Evolutionary conservation across 2,888 invertebrate genomes (phyloP).

Genomic region (Pristionchus entomophagus): DNA sequence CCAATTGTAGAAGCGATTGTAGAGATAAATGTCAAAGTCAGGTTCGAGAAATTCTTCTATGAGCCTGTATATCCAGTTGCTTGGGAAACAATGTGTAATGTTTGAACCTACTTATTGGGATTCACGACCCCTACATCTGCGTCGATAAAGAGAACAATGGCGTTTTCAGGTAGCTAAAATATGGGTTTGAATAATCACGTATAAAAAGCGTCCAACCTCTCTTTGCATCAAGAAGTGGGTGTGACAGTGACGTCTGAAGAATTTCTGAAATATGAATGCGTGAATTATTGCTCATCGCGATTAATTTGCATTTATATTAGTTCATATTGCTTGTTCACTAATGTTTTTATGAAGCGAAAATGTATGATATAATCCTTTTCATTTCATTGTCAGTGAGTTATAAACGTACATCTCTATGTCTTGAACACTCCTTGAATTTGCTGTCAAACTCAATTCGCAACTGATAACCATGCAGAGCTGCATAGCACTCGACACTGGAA

Average conservation of each 20-base stretch:
- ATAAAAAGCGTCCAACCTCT: neutral
- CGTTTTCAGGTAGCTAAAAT: neutral
- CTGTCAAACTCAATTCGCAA: neutral
- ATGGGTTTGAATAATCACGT: too few species aligned
- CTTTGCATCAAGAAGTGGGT: neutral
- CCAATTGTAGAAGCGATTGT: neutral
- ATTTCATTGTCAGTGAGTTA: neutral
- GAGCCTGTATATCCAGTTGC: neutral
- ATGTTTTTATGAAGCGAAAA: too few species aligned
- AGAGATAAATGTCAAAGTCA: constrained; percentile 4
- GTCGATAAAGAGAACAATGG: neutral
- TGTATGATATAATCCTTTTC: neutral
- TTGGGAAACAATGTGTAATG: neutral
- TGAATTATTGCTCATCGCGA: too few species aligned
- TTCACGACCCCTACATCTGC: constrained; percentile 24
- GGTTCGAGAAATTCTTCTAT: neutral
- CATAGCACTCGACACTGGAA: neutral
- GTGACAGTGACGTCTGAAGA: constrained; percentile 8
- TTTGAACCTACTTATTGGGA: neutral
- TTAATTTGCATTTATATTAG: too few species aligned
- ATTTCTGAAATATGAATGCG: neutral
- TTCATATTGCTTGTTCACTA: too few species aligned
- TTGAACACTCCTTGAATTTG: neutral
- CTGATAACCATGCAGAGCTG: neutral
- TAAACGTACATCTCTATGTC: neutral